Conservation (phyloP, 2,888 invertebrate genomes). For the Hyles lineata region DNA sequence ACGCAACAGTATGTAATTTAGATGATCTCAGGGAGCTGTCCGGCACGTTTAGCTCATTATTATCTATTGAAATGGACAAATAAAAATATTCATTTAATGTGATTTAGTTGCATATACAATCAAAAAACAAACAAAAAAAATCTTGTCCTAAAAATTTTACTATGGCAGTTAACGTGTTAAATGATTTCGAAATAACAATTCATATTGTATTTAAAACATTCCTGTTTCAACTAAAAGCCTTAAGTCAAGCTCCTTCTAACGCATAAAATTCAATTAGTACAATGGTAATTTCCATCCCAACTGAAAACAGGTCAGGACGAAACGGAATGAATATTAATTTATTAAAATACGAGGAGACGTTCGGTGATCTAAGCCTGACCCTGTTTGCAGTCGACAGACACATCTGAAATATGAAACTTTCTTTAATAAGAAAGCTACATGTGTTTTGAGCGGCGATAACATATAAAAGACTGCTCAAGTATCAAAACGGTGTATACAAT, state of each 20-base stretch:
- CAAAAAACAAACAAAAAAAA: no score
- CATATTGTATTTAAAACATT: no score
- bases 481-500: not conserved
- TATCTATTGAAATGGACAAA: no score
- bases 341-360: not conserved
- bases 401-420: slow-evolving; percentile 23
- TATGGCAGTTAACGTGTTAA: no score
- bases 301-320: slow-evolving; percentile 1
- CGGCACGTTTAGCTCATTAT: no score
- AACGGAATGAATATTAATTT: not conserved
- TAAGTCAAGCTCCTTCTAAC: not conserved
- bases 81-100: no score
- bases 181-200: no score
- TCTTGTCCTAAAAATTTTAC: no score
- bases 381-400: not conserved
- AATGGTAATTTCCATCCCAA: slow-evolving; percentile 8
- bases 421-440: slow-evolving; percentile 23
- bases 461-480: slow-evolving; percentile 2
- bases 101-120: no score
- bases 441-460: slow-evolving; percentile 7
- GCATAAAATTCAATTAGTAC: slow-evolving; percentile 9
- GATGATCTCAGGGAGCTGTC: no score
- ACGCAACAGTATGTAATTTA: no score
- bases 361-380: slow-evolving; percentile 10
- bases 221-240: no score